Evolutionary conservation across 2,113 vertebrate species (phyloP), one percentile per base, ranked within the genome.

Genomic region (Sprattus sprattus): DNA sequence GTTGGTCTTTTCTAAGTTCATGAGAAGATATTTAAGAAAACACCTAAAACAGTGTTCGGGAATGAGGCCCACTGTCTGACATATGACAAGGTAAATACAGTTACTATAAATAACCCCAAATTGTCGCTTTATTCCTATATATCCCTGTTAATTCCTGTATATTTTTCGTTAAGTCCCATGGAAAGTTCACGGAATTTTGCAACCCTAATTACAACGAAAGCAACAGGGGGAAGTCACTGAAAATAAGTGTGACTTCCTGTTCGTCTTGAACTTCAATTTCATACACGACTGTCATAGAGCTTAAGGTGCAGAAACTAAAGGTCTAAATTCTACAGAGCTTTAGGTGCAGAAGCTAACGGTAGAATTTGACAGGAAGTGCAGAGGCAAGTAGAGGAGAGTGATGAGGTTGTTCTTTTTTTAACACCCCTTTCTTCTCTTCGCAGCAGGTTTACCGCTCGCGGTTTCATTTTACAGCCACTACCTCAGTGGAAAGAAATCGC

Each of bases 401-500:
- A 28, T n/a, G 5, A 28, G 4, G 25, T 25, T 64, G 20, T 64
- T 64, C 7, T 22, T 4, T 71, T 28, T 71, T 32, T 6, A 64
- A 20, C 6, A n/a, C 57, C 20, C 22, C 64, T 71, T 25, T 71
- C 64, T 25, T 32, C 13, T 71, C 25, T 71, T 25, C 64, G 32
- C 64, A 71, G 64, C n/a, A 32, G 64, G 20, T 54, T 64, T 20
- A 22, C 57, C 3, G 20, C 20, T 15, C 20, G 20, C 57, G 1
- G 57, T 25, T 32, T 71, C 25, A 71, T 32, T 71, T 71, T 25
- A 71, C 64, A 71, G n/a, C 64, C 64, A 28, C 64, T 28, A 25
- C 64, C 64, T 28, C 64, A 71, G 64, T 71, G 64, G 64, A 32
- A 54, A 71, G 64, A 71, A 71, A 71, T 71, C 64, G 28, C 64